Conservation (phyloP, 2,888 invertebrate genomes). For the Biston betularia region DNA sequence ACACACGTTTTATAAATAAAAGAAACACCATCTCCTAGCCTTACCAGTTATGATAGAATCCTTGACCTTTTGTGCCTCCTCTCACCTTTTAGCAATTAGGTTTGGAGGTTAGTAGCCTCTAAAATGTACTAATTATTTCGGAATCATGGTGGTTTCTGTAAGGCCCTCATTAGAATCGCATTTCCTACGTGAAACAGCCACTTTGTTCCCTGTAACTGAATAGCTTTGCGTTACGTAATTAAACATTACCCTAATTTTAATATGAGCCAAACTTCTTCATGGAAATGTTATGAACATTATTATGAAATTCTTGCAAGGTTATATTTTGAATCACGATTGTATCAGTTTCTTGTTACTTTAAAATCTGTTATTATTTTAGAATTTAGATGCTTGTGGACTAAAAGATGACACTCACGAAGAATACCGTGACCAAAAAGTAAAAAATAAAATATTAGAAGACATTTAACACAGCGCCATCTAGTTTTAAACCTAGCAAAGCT, state of each 20-base stretch:
- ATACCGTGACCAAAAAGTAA: no score
- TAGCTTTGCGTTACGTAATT: constrained; percentile 13
- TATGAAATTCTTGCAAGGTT: not conserved
- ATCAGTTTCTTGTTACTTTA: no score
- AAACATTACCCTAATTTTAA: constrained; percentile 15
- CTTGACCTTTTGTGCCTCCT: constrained; percentile 25
- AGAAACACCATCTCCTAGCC: constrained; percentile 4
- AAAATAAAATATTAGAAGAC: no score
- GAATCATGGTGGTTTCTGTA: constrained; percentile 22
- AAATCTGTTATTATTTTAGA: no score
- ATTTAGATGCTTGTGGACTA: no score
- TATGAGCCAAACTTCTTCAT: constrained; percentile 2
- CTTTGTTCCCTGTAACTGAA: constrained; percentile 15
- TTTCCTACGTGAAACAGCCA: constrained; percentile 9
- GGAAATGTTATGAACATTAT: constrained; percentile 1
- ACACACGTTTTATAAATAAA: not conserved
- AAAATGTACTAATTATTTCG: constrained; percentile 31
- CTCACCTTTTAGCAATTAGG: constrained; percentile 34
- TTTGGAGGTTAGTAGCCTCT: constrained; percentile 28
- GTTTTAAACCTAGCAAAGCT: no score
- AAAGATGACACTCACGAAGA: no score
- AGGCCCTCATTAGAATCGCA: constrained; percentile 25
- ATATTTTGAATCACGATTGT: not conserved
- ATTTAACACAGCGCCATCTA: no score
- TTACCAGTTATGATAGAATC: constrained; percentile 21